Evolutionary conservation across 2,888 invertebrate species (phyloP), one percentile per base, ranked within the genome.

Genomic region (Galeruca laticollis): DNA sequence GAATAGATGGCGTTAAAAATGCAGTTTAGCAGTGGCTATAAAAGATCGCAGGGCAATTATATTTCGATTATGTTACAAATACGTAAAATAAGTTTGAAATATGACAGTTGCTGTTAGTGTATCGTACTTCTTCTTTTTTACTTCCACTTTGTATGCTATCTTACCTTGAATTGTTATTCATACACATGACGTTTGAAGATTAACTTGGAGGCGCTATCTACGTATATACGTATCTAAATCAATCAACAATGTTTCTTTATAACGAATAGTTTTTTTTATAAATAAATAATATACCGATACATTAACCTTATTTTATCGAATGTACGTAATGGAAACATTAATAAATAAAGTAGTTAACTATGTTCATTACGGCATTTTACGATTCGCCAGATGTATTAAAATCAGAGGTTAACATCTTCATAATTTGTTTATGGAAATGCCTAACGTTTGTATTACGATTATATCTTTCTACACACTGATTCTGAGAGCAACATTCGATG

Each of bases 371-470:
- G 54, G 31, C 13, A 54, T 26, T 54, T 54, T 54, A 54, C 31
- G 54, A 54, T 54, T 31, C 26, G 31, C 54, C 54, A 54, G 54
- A 54, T 54, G 54, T 54, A 26, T 54, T 37, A 43, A 60, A 60
- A n/a, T n/a, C 21, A 33, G 57, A 59, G 57, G 57, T 60, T 60
- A 60, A 60, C 43, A 60, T 60, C 47, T 43, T 47, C 60, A 43
- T 43, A 40, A 60, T 60, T 60, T 43, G 59, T 61, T 61, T 68
- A 57, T 49, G 15, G 62, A 62, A 68, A 68, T 68, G 43, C 49
- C 26, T 18, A 43, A 68, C 52, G 62, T 68, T 56, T 26, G 26
- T 62, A 68, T 62, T 68, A 26, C 57, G 66, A 60, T 66, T 63
- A 68, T 68, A 62, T 68, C 62, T 63, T 59, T n/a, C n/a, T n/a